A percentile compares a stretch with the other conserved stretches of the same genome.
Conservation (phyloP, 2,888 invertebrate genomes). For the Trachelus iudaicus region DNA sequence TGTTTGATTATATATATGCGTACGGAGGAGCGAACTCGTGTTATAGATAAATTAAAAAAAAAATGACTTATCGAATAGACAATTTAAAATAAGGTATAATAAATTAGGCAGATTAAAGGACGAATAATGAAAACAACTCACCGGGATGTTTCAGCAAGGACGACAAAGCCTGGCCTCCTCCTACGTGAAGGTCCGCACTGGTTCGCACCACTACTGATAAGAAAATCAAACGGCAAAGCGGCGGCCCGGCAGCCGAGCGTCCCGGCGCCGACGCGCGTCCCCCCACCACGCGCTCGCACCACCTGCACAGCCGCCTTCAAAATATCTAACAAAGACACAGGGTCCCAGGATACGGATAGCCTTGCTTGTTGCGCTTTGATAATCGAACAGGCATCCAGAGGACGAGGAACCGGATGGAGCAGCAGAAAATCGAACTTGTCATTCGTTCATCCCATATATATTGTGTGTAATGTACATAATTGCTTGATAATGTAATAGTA, state of each 20-base stretch:
- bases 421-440: background rate
- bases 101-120: background rate
- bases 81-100: background rate
- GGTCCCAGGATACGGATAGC: background rate
- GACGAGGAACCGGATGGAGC: background rate
- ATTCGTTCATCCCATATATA: constrained; percentile 34
- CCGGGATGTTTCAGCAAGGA: constrained; percentile 31
- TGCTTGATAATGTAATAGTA: constrained; percentile 32
- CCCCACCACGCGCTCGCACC: constrained; percentile 29
- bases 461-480: constrained; percentile 38
- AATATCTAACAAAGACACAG: background rate
- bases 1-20: background rate
- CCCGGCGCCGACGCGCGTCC: constrained; percentile 27
- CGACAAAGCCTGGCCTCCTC: constrained; percentile 32
- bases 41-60: background rate
- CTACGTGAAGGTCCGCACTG: constrained; percentile 24
- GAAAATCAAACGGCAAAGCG: constrained; percentile 29
- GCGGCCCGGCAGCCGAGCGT: background rate
- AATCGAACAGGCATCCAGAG: background rate
- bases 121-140: constrained; percentile 31
- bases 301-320: constrained; percentile 15
- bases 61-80: background rate
- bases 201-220: constrained; percentile 42
- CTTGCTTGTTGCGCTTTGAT: background rate
- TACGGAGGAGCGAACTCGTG: background rate